Percentiles rank a stretch among this genome's conserved stretches.
phyloP scores from a whole-genome alignment of 2,888 invertebrate species.

The Helleia helle region DNA sequence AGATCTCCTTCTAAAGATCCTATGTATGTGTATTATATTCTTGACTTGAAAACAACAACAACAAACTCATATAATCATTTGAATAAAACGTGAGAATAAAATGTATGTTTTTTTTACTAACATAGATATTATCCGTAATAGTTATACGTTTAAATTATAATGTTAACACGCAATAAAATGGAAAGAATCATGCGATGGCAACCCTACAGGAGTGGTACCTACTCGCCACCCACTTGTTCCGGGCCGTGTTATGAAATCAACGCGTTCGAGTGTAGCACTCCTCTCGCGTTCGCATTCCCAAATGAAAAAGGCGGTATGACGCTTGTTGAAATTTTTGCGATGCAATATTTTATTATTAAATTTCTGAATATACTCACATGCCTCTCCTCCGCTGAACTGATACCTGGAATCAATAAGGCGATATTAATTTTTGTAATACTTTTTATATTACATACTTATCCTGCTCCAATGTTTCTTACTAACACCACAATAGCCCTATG shows the following conservation, averaged over 20 bases:
- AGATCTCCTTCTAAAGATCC: too few species aligned
- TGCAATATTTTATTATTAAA: constrained; percentile 39
- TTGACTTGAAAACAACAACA: too few species aligned
- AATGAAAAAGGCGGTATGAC: constrained; percentile 56
- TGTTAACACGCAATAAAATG: too few species aligned
- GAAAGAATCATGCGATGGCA: not conserved
- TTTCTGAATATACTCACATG: constrained; percentile 55
- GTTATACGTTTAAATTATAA: too few species aligned
- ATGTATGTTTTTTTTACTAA: too few species aligned
- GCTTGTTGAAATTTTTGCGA: constrained; percentile 49
- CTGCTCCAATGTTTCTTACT: too few species aligned
- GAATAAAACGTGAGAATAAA: too few species aligned
- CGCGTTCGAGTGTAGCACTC: constrained; percentile 70
- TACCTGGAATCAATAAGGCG: constrained; percentile 47
- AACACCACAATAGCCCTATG: too few species aligned
- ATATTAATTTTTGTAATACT: not conserved
- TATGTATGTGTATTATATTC: too few species aligned
- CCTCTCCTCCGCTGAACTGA: constrained; percentile 70
- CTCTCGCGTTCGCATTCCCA: constrained; percentile 55
- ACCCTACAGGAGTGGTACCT: constrained; percentile 32
- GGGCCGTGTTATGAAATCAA: constrained; percentile 71
- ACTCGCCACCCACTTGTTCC: constrained; percentile 68
- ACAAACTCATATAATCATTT: too few species aligned
- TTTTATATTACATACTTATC: too few species aligned
- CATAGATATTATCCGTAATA: too few species aligned